Evolutionary conservation across 2,888 invertebrate species (phyloP), one percentile per base, ranked within the genome.

Genomic region (Itoplectis maculator): DNA sequence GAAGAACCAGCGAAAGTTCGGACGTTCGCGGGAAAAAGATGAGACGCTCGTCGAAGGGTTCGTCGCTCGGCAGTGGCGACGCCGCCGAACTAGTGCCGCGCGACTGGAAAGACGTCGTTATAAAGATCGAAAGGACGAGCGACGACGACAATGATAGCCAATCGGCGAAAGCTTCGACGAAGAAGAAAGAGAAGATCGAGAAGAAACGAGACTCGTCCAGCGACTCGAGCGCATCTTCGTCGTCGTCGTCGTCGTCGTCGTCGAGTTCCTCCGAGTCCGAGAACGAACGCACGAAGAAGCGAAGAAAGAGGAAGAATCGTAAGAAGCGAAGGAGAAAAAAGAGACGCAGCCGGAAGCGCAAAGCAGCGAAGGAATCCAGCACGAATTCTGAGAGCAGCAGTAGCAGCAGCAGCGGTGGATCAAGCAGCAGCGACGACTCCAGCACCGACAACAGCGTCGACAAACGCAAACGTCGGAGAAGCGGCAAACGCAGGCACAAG

Each of bases 401-500:
- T 35, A 77, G 81, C 47, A 92, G 89, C 37, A 90, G 88, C 15
- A 88, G n/a, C n/a, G n/a, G n/a, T n/a, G n/a, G 29, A 29, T 29
- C 86, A 11, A 88, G 87, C 45, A 88, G 85, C 42, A 88, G 86
- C 59, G 89, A 88, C 8, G 88, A 88, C 8, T 86, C 85, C 0
- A 89, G 89, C 54, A 91, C 88, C 47, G 90, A 89, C 4, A 89
- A 89, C n/a, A 88, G 86, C 51, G 85, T 86, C 4, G 87, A 85
- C 15, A 88, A 7, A 85, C 82, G 65, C 68, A 85, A 88, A 45
- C 85, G 84, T 0, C 89, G 88, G 65, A 89, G 87, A 68, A 89
- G 85, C 29, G 88, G 87, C 5, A 90, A 88, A 66, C 86, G 83
- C 18, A 90, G 88, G 63, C 91, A 88, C 78, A 91, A 89, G 74